phyloP scores from a whole-genome alignment of 1,140 invertebrate genomes.

The Cotesia chilonis region DNA sequence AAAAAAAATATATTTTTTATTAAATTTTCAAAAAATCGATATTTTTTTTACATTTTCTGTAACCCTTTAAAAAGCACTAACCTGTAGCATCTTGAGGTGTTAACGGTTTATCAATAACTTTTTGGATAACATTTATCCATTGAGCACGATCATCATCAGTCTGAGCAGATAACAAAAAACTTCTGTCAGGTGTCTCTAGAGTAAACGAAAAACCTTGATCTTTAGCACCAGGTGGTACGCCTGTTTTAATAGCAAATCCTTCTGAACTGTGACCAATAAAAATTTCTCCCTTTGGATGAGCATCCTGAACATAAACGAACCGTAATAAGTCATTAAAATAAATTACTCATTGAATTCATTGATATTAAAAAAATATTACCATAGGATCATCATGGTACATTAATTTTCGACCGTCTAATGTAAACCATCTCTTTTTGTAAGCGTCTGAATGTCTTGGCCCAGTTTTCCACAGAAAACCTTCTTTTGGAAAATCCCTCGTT shows the following conservation, averaged over 20 bases:
- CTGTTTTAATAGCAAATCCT: conserved; percentile 74
- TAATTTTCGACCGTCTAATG: conserved; percentile 85
- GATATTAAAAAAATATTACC: conserved; percentile 58
- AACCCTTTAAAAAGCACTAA: conserved; percentile 62
- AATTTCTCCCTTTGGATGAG: conserved; percentile 90
- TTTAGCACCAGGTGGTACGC: conserved; percentile 74
- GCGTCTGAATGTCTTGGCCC: conserved; percentile 81
- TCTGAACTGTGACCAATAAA: conserved; percentile 82
- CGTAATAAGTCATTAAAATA: not conserved
- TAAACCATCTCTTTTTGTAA: conserved; percentile 88
- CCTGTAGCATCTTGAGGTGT: conserved; percentile 82
- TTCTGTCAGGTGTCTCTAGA: conserved; percentile 83
- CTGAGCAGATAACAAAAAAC: conserved; percentile 83
- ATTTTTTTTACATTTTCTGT: no score
- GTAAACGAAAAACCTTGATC: conserved; percentile 85
- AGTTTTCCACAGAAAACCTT: conserved; percentile 91
- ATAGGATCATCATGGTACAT: conserved; percentile 90
- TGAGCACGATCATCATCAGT: conserved; percentile 78
- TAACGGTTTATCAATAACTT: conserved; percentile 78
- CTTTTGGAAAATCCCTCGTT: conserved; percentile 82
- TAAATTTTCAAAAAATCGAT: no score
- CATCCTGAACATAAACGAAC: conserved; percentile 67
- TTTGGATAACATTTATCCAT: conserved; percentile 82
- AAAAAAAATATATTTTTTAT: conserved; percentile 21
- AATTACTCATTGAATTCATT: not conserved